Conservation (phyloP, 2,888 invertebrate genomes). For the Ennomos fuscantarius region DNA sequence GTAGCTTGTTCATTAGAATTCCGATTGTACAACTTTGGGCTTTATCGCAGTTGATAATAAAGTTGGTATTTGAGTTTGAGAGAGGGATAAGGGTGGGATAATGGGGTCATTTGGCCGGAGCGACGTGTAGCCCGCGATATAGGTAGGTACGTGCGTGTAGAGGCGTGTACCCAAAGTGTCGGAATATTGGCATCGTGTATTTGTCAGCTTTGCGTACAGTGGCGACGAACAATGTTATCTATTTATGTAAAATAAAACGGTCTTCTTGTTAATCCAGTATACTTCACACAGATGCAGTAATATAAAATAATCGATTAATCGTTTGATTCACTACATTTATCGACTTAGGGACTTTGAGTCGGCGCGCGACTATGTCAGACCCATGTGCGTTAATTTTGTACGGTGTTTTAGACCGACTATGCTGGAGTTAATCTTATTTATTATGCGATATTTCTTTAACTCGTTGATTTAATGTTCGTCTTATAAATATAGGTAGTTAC, state of each 20-base stretch:
- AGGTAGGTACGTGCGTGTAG: slow-evolving; percentile 55
- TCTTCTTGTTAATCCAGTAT: too few species aligned
- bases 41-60: slow-evolving; percentile 49
- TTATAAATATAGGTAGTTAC: too few species aligned
- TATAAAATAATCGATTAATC: too few species aligned
- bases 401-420: too few species aligned
- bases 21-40: slow-evolving; percentile 49
- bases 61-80: slow-evolving; percentile 56
- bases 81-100: slow-evolving; percentile 64
- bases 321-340: too few species aligned
- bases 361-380: too few species aligned
- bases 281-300: too few species aligned
- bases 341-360: too few species aligned
- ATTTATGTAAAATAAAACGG: background rate
- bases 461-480: too few species aligned
- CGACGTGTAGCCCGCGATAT: slow-evolving; percentile 64
- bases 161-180: slow-evolving; percentile 69
- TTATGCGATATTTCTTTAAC: too few species aligned
- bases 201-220: slow-evolving; percentile 54
- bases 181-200: slow-evolving; percentile 69
- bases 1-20: slow-evolving; percentile 63
- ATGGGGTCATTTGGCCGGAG: slow-evolving; percentile 74
- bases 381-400: too few species aligned
- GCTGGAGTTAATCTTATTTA: too few species aligned
- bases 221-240: slow-evolving; percentile 26